Percentiles rank a stretch among this genome's conserved stretches.
Conservation (phyloP, 2,113 vertebrate genomes). For the Periophthalmus modestus region DNA sequence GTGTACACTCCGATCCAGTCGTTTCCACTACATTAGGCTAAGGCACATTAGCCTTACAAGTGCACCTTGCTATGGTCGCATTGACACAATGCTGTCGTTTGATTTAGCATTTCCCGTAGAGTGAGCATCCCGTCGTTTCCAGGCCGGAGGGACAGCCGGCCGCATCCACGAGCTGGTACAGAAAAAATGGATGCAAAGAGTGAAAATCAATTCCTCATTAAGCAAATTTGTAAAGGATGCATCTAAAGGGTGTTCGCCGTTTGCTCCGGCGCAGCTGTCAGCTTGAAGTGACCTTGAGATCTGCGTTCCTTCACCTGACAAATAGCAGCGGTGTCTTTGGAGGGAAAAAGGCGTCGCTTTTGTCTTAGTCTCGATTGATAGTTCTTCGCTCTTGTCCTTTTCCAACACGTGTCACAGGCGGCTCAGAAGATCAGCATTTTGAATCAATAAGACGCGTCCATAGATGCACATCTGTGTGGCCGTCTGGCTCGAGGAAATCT, state of each 20-base stretch:
- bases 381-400: slow-evolving; percentile 52
- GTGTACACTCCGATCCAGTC: slow-evolving; percentile 60
- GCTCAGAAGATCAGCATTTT: slow-evolving; percentile 37
- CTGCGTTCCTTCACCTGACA: slow-evolving; percentile 37
- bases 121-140: slow-evolving; percentile 66
- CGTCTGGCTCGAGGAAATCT: slow-evolving; percentile 11
- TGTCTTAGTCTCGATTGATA: slow-evolving; percentile 65
- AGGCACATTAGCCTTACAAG: slow-evolving; percentile 51
- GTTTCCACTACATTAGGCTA: slow-evolving; percentile 67
- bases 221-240: slow-evolving; percentile 75
- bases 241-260: slow-evolving; percentile 74
- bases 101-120: slow-evolving; percentile 60
- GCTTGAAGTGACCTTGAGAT: slow-evolving; percentile 67
- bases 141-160: slow-evolving; percentile 54
- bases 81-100: slow-evolving; percentile 43
- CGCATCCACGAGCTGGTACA: slow-evolving; percentile 21
- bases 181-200: slow-evolving; percentile 24
- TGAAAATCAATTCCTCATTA: slow-evolving; percentile 78
- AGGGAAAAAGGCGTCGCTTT: slow-evolving; percentile 57
- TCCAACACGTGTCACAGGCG: slow-evolving; percentile 15
- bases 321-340: slow-evolving; percentile 36
- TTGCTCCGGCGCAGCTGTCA: slow-evolving; percentile 67
- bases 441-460: slow-evolving; percentile 40
- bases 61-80: slow-evolving; percentile 41
- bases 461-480: not conserved